A percentile compares a stretch with the other conserved stretches of the same genome.
Evolutionary conservation across 2,888 invertebrate species (phyloP).

Genomic region (Xestia c-nigrum): DNA sequence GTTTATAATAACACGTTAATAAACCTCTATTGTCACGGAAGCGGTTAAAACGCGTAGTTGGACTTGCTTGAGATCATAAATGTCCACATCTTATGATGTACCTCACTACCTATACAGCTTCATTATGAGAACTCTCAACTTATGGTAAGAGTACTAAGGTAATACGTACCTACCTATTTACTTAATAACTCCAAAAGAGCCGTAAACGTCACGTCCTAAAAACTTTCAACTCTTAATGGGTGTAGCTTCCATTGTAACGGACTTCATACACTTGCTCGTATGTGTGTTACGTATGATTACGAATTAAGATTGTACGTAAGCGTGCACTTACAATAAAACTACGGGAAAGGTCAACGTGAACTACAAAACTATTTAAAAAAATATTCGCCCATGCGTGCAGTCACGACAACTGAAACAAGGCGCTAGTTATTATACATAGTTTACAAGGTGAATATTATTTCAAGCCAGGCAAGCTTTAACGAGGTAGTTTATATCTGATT

Average conservation of each 20-base stretch:
- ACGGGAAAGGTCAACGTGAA: constrained; percentile 54
- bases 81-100: neutral
- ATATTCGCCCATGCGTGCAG: constrained; percentile 41
- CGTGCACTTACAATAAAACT: constrained; percentile 53
- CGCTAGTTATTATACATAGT: constrained; percentile 27
- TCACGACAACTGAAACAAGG: constrained; percentile 52
- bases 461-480: constrained; percentile 32
- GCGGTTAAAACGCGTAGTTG: constrained; percentile 7
- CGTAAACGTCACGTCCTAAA: constrained; percentile 83
- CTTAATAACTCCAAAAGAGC: constrained; percentile 73
- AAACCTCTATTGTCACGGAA: constrained; percentile 48
- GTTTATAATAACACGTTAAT: constrained; percentile 51
- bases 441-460: constrained; percentile 22
- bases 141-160: constrained; percentile 17
- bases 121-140: constrained; percentile 1
- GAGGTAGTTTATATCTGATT: constrained; percentile 21
- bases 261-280: constrained; percentile 56
- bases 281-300: constrained; percentile 68
- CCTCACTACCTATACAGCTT: neutral
- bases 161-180: constrained; percentile 52
- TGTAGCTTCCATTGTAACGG: constrained; percentile 71
- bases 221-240: constrained; percentile 75
- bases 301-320: constrained; percentile 56
- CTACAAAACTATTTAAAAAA: constrained; percentile 38
- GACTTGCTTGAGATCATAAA: constrained; percentile 19